These are phyloP conservation scores for Anolis apletophallus DNA, from an alignment of 2,797 vertebrate species.

Conservation along the genomic window DNA sequence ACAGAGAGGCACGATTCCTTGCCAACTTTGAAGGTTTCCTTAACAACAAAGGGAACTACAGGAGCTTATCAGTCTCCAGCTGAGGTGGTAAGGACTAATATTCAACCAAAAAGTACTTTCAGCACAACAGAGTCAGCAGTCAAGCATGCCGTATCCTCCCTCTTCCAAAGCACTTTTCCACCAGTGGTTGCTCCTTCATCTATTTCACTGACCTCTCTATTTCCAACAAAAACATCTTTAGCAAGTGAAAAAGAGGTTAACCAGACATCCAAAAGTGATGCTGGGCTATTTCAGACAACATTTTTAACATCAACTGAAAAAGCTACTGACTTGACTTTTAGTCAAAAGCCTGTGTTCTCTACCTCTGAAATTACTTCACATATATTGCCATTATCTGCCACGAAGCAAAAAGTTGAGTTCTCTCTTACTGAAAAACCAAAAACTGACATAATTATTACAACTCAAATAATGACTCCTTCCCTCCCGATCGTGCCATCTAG, in stretches of 20 bases:
- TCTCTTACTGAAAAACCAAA: constrained; percentile 51
- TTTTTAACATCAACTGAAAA: constrained; percentile 26
- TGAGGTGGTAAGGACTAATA: constrained; percentile 44
- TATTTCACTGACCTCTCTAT: constrained; percentile 13
- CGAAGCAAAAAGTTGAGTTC: constrained; percentile 8
- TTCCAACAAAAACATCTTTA: constrained; percentile 43
- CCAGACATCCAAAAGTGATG: constrained; percentile 1
- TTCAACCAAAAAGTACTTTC: constrained; percentile 53
- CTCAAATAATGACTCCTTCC: constrained; percentile 34
- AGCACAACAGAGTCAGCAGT: constrained; percentile 40
- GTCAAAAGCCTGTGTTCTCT: constrained; percentile 51
- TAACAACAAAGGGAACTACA: constrained; percentile 65
- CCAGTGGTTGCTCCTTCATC: constrained; percentile 25
- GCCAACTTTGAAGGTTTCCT: constrained; percentile 62
- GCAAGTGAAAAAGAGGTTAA: constrained; percentile 49
- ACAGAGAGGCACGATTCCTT: constrained; percentile 42
- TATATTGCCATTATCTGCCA: background rate
- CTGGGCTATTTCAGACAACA: constrained; percentile 54
- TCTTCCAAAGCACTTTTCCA: constrained; percentile 29
- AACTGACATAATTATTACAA: constrained; percentile 47
- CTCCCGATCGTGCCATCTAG: constrained; percentile 34
- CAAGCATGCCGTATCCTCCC: background rate
- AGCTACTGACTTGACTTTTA: constrained; percentile 47
- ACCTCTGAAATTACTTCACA: constrained; percentile 12
- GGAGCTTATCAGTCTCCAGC: constrained; percentile 46